Evolutionary conservation across 2,797 vertebrate species (phyloP).

Genomic region (Propithecus deckenii): DNA sequence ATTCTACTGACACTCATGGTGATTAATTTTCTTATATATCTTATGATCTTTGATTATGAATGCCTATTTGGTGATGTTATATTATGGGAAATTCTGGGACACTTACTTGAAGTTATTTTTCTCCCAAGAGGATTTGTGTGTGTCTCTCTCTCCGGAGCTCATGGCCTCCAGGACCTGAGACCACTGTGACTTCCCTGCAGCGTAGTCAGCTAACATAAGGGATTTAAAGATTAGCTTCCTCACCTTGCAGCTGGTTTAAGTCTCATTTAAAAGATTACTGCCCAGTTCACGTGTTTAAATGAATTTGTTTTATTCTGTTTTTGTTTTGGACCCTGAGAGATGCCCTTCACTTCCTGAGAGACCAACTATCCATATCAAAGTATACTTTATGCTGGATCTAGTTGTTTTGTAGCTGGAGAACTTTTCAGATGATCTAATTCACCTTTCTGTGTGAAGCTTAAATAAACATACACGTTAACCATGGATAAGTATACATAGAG

Average conservation of each 20-base stretch:
- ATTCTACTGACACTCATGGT: neutral
- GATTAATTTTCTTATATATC: neutral
- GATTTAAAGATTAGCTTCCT: neutral
- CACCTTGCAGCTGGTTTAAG: neutral
- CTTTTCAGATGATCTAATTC: neutral
- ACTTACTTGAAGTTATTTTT: neutral
- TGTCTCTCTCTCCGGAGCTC: neutral
- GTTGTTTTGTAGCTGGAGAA: neutral
- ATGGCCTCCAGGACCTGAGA: neutral
- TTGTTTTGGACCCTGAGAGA: neutral
- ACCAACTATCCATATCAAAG: neutral
- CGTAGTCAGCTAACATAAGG: neutral
- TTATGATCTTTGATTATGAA: neutral
- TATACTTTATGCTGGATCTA: neutral
- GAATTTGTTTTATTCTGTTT: neutral
- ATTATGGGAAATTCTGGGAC: neutral
- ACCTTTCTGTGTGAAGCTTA: neutral
- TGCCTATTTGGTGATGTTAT: slow-evolving; percentile 4
- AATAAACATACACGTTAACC: neutral
- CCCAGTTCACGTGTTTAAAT: neutral
- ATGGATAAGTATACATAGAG: too few species aligned
- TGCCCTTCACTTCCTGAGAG: neutral
- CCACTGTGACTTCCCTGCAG: neutral
- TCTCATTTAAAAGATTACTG: neutral
- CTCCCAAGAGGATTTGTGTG: neutral